Evolutionary conservation across 2,113 vertebrate species (phyloP), one percentile per base, ranked within the genome.

Genomic region (Salvelinus alpinus): DNA sequence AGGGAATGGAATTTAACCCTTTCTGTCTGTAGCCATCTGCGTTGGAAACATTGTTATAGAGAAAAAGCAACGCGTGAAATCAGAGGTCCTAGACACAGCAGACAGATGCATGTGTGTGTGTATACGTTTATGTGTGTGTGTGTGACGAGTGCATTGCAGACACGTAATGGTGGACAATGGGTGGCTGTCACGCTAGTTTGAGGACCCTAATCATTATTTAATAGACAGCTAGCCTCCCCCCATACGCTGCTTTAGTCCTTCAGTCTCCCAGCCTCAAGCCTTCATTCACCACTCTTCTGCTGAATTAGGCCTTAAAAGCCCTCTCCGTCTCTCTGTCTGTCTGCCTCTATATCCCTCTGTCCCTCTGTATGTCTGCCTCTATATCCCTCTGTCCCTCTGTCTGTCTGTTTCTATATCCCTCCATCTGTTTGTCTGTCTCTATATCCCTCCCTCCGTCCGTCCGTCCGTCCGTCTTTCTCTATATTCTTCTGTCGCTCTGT

Each of bases 161-260:
- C 87, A 87, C 83, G 88, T 88, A 92, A 89, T 88, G 89, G 84
- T 62, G 78, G 79, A 93, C 92, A 93, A 93, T 87, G 75, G 89
- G 74, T 69, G 91, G 86, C 93, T 92, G 92, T 94, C 92, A 94
- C 90, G 93, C 80, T 91, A 91, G 89, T 90, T 92, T 92, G 85
- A 83, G 88, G 87, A 78, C 89, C 91, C 91, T 94, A 93, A 93
- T 94, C 91, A 93, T 93, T 93, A 91, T 93, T 94, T 93, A 93
- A 93, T 93, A 91, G 92, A 91, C 73, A 83, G 84, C 86, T 67
- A 86, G 83, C 88, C 88, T 84, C 84, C 86, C 70, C 70, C 83
- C 77, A 80, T 88, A 90, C 73, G 78, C 73, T 80, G 79, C 86
- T 86, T 85, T 86, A 62, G 86, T 81, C 74, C 77, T 87, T 80